These are phyloP conservation scores for Charina bottae DNA, from an alignment of 2,113 vertebrate species.

Conservation along the genomic window DNA sequence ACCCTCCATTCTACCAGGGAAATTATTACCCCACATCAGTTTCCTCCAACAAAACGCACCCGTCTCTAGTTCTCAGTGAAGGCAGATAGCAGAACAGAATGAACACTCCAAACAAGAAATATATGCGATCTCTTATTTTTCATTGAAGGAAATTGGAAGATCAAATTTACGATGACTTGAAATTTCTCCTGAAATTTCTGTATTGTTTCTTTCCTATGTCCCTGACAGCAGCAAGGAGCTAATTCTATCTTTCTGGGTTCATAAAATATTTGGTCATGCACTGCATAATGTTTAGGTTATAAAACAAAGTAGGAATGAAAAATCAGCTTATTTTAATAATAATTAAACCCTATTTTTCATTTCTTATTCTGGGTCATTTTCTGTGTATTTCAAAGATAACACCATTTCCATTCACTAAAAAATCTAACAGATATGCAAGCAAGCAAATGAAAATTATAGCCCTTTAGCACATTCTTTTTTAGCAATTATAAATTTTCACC, in stretches of 20 bases:
- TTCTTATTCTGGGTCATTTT: conserved; percentile 37
- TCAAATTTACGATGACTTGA: neutral
- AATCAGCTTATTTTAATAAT: conserved; percentile 6
- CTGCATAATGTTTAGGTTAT: neutral
- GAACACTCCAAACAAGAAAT: conserved; percentile 14
- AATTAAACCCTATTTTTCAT: conserved; percentile 11
- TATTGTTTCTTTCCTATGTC: neutral
- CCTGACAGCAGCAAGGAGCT: conserved; percentile 1
- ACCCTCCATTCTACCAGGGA: conserved; percentile 10
- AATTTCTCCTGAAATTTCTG: neutral
- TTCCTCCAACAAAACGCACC: neutral
- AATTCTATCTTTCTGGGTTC: neutral
- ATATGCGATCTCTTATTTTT: conserved; percentile 6
- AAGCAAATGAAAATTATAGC: conserved; percentile 63
- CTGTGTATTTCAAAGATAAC: conserved; percentile 38
- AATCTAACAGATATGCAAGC: conserved; percentile 50
- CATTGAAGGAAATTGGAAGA: neutral
- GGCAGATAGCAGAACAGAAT: conserved; percentile 14
- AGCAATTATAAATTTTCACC: conserved; percentile 48
- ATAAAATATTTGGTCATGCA: neutral
- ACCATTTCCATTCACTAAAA: conserved; percentile 52
- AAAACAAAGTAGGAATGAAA: conserved; percentile 36
- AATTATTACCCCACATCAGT: neutral
- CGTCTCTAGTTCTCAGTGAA: neutral
- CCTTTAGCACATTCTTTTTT: conserved; percentile 63